Conservation (phyloP, 2,113 vertebrate genomes). For the Phaethon lepturus region DNA sequence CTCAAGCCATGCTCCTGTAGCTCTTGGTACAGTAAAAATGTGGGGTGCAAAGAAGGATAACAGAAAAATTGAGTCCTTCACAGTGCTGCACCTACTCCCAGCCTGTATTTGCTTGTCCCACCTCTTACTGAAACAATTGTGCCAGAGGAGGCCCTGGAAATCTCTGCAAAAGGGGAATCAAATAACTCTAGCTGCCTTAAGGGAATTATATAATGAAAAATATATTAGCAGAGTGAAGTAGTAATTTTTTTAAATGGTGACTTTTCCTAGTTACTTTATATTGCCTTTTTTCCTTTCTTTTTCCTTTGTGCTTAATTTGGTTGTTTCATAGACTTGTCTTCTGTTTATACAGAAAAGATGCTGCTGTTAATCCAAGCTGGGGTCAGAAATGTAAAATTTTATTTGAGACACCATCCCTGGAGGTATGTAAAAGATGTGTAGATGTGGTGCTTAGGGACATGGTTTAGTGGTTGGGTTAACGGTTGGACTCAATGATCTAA, state of each 20-base stretch:
- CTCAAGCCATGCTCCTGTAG: neutral
- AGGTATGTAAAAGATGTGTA: too few relatives aligned
- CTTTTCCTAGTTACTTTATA: neutral
- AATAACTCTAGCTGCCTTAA: neutral
- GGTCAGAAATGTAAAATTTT: neutral
- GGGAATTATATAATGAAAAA: neutral
- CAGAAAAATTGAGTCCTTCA: neutral
- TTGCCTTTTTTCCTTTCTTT: neutral
- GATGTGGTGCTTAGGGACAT: too few relatives aligned
- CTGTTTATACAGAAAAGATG: neutral
- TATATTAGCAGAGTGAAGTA: neutral
- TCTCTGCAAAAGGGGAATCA: neutral
- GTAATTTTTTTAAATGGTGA: neutral
- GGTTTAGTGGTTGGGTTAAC: too few relatives aligned
- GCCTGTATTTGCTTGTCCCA: rapidly evolving
- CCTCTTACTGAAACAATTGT: neutral
- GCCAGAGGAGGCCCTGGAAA: neutral
- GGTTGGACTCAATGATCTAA: too few relatives aligned
- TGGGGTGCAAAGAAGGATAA: neutral
- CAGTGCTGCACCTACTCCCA: neutral
- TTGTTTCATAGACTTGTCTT: neutral
- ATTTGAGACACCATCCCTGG: too few relatives aligned
- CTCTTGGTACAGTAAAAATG: neutral
- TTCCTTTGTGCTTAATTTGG: neutral
- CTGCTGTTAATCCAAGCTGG: neutral